phyloP scores from a whole-genome alignment of 2,797 vertebrate genomes.

The Ataeniobius toweri region DNA sequence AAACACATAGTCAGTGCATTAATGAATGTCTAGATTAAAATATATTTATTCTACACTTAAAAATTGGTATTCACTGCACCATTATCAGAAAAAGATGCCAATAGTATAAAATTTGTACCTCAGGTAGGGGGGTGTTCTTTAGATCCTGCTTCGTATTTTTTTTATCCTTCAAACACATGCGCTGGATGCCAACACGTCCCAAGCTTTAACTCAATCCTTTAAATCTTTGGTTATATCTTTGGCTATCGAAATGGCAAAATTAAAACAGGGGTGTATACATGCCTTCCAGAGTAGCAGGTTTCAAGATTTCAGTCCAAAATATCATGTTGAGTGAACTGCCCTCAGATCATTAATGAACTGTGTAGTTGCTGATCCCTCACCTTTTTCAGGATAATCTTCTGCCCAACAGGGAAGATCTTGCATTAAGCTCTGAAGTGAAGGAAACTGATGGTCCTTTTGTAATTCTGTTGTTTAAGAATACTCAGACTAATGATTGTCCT shows the following conservation, averaged over 20 bases:
- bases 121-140: neutral
- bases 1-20: neutral
- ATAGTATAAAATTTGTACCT: neutral
- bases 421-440: neutral
- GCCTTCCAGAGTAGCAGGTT: neutral
- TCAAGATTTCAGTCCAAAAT: neutral
- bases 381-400: neutral
- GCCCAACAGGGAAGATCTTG: neutral
- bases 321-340: neutral
- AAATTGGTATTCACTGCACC: neutral
- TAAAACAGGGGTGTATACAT: neutral
- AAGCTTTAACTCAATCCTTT: too few relatives aligned
- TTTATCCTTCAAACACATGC: neutral
- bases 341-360: neutral
- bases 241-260: too few relatives aligned
- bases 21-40: neutral
- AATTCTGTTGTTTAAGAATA: neutral
- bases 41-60: neutral
- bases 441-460: neutral
- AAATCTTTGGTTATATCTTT: too few relatives aligned
- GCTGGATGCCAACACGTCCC: neutral
- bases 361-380: neutral
- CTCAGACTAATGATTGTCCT: neutral
- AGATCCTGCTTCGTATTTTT: neutral
- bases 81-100: neutral